Percentiles rank a stretch among this genome's conserved stretches.
Evolutionary conservation across 2,888 invertebrate species (phyloP).

Genomic region (Teleiodes luculella): DNA sequence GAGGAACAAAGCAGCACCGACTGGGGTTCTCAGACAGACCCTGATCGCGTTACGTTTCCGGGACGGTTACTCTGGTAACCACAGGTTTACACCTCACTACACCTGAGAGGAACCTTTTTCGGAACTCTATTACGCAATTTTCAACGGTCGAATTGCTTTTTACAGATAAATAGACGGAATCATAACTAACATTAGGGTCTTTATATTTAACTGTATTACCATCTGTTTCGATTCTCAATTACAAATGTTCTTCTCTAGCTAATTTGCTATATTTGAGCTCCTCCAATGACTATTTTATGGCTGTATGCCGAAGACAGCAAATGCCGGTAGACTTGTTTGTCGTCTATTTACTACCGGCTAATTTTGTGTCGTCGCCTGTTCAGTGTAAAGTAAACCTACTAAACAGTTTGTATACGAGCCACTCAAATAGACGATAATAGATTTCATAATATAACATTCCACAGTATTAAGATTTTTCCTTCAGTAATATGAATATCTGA

Average conservation of each 20-base stretch:
- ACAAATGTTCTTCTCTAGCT: not conserved
- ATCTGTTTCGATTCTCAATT: not conserved
- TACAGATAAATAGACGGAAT: conserved; percentile 1
- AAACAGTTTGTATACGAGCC: conserved; percentile 15
- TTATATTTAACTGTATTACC: not conserved
- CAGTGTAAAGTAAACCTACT: conserved; percentile 36
- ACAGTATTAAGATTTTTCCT: too few species aligned
- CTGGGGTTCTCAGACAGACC: conserved; percentile 39
- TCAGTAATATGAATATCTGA: too few species aligned
- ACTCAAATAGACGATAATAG: not conserved
- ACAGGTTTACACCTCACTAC: conserved; percentile 61
- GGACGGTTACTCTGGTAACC: conserved; percentile 51
- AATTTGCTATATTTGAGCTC: conserved; percentile 2
- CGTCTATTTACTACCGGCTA: conserved; percentile 44
- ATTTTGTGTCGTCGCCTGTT: conserved; percentile 37
- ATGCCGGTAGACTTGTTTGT: conserved; percentile 31
- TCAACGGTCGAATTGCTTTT: conserved; percentile 30
- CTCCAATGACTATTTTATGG: conserved; percentile 30
- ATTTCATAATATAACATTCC: too few species aligned
- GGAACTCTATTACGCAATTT: conserved; percentile 46
- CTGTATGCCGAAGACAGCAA: conserved; percentile 45
- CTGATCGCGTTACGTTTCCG: conserved; percentile 66
- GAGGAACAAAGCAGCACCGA: conserved; percentile 46
- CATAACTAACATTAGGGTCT: not conserved
- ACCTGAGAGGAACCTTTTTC: conserved; percentile 40